phyloP scores from a whole-genome alignment of 2,797 vertebrate genomes.

The Phoebastria nigripes region DNA sequence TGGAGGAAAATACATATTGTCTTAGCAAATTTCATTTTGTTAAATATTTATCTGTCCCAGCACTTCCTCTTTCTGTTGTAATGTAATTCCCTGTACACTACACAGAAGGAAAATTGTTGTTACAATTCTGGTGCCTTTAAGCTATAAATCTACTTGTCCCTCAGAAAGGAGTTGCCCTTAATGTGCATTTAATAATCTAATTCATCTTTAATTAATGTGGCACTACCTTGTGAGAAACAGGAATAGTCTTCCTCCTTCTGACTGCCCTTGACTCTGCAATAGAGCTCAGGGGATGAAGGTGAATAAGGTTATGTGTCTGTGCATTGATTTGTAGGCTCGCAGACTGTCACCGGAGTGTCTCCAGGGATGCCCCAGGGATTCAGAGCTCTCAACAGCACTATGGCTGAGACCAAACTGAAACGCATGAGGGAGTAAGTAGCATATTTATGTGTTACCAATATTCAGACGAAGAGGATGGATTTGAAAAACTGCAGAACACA shows the following conservation, averaged over 20 bases:
- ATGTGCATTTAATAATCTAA: slow-evolving; percentile 37
- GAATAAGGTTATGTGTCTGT: slow-evolving; percentile 55
- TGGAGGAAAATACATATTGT: not conserved
- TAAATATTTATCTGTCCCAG: not conserved
- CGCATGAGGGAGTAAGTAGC: slow-evolving; percentile 78
- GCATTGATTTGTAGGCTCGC: slow-evolving; percentile 73
- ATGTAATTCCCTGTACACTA: not conserved
- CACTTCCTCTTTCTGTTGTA: not conserved
- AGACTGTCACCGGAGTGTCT: slow-evolving; percentile 45
- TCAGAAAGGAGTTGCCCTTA: slow-evolving; percentile 37
- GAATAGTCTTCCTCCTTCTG: slow-evolving; percentile 21
- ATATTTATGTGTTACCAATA: not conserved
- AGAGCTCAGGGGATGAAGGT: slow-evolving; percentile 17
- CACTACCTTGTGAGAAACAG: slow-evolving; percentile 19
- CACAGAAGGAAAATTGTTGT: not conserved
- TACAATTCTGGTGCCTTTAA: not conserved
- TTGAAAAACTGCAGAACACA: not conserved
- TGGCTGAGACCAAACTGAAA: slow-evolving; percentile 69
- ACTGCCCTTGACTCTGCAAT: slow-evolving; percentile 40
- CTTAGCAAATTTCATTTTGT: not conserved
- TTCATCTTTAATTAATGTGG: slow-evolving; percentile 55
- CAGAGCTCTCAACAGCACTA: slow-evolving; percentile 54
- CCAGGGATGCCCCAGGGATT: slow-evolving; percentile 23
- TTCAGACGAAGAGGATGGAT: not conserved
- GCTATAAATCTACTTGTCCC: slow-evolving; percentile 6